Evolutionary conservation across 2,888 invertebrate genomes (phyloP).

Genomic region (Clostera curtula): DNA sequence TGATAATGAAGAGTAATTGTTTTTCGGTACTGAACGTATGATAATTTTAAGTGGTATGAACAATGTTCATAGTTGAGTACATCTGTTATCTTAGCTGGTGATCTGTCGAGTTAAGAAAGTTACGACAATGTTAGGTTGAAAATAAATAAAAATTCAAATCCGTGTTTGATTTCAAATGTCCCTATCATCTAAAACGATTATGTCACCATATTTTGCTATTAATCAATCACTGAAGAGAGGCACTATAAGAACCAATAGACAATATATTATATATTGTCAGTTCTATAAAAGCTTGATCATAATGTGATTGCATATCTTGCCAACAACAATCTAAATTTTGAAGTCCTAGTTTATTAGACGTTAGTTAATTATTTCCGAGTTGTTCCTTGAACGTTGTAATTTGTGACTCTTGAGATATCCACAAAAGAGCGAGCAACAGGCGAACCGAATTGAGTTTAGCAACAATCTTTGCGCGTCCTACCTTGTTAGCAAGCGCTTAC

Average conservation of each 20-base stretch:
- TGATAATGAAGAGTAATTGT: conserved; percentile 67
- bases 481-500: conserved; percentile 55
- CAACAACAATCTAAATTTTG: not conserved
- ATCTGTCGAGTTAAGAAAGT: conserved; percentile 66
- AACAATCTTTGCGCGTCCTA: conserved; percentile 55
- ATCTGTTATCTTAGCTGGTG: conserved; percentile 71
- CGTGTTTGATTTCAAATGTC: conserved; percentile 39
- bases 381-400: conserved; percentile 14
- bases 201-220: too few species aligned
- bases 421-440: conserved; percentile 43
- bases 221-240: too few species aligned
- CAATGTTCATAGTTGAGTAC: conserved; percentile 70
- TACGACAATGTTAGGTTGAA: conserved; percentile 73
- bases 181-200: too few species aligned
- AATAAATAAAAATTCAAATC: conserved; percentile 61
- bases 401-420: conserved; percentile 18
- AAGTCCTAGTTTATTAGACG: conserved; percentile 6
- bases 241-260: too few species aligned
- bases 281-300: too few species aligned
- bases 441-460: conserved; percentile 51
- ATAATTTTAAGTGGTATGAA: conserved; percentile 69
- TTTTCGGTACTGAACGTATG: conserved; percentile 70
- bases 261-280: too few species aligned
- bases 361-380: conserved; percentile 19
- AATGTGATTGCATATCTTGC: not conserved